Evolutionary conservation across 2,113 vertebrate genomes (phyloP), one percentile per base, ranked within the genome.

Genomic region (Stigmatopora argus): DNA sequence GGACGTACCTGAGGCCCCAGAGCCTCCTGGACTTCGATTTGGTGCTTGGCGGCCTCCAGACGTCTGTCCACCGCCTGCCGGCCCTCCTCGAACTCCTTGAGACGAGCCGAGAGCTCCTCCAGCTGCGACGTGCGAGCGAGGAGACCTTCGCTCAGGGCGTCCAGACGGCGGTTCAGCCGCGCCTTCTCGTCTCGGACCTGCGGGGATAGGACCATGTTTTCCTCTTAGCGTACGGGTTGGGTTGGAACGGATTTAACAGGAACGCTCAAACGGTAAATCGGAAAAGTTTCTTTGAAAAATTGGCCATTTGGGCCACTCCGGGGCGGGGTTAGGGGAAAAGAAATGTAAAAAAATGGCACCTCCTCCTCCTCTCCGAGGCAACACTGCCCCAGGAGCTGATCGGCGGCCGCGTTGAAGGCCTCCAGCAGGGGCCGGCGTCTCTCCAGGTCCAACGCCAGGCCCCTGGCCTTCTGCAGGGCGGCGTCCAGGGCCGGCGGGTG

Each of bases 31-130:
- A 98, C 95, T 79, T 98, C 95, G 45, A 99, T 90, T 77, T 98
- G 95, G 78, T 98, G 96, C 72, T 90, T 94, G 0, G 96, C 93
- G 15, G 93, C 93, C 85, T 98, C 96, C 51, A 99, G 87, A 69
- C 95, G 94, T 88, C 95, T 92, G 86, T 98, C 94, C 18, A 97
- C 95, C 51, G 91, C 93, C 83, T 92, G 94, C 78, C 92, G 87
- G 66, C 92, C 95, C 67, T 99, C 96, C 48, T 98, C 94, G 74
- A 99, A 97, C 85, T 99, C 97, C 76, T 91, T 96, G 65, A 99
- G 90, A 61, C 97, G 92, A 58, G 94, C 87, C 1, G 91, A 85
- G 90, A 99, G 93, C 75, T 99, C 97, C 75, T 99, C 97, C 45
- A 99, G 87, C 80, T 92, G 94, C 59, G 89, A 87, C 0, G 89